These are phyloP conservation scores for Strigamia transsilvanica DNA, from an alignment of 2,888 invertebrate species.

Conservation along the genomic window DNA sequence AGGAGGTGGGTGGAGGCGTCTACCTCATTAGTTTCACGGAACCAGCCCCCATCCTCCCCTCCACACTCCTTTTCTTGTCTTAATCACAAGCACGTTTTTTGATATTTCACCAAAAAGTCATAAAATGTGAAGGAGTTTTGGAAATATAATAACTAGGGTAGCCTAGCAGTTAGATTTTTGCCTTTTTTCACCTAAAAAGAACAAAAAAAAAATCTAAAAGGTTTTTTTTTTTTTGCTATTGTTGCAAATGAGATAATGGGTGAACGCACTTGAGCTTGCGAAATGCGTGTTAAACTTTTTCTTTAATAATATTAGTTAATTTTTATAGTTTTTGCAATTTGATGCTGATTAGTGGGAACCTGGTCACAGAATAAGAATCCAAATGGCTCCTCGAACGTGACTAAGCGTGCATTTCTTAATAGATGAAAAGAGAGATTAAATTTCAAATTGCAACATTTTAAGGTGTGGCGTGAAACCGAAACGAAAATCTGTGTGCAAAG, in stretches of 20 bases:
- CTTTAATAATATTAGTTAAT: conserved; percentile 40
- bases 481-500: conserved; percentile 4
- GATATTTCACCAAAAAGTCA: conserved; percentile 48
- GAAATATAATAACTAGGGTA: conserved; percentile 40
- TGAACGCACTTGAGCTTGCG: not conserved
- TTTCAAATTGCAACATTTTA: conserved; percentile 16
- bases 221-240: not conserved
- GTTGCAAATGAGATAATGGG: conserved; percentile 23
- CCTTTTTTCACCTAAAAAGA: not conserved
- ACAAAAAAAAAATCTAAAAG: conserved; percentile 12
- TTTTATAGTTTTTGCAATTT: conserved; percentile 9
- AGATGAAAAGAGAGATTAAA: conserved; percentile 8
- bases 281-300: conserved; percentile 31
- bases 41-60: not conserved
- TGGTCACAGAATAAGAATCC: not conserved
- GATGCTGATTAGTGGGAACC: not conserved
- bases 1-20: conserved; percentile 43
- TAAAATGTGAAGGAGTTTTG: conserved; percentile 33
- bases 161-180: conserved; percentile 19
- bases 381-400: conserved; percentile 32
- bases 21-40: conserved; percentile 49
- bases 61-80: conserved; percentile 39
- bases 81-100: conserved; percentile 49
- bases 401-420: conserved; percentile 19
- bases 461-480: conserved; percentile 23